A percentile compares a stretch with the other conserved stretches of the same genome.
phyloP scores from a whole-genome alignment of 1,140 invertebrate genomes.

The Caenorhabditis latens region DNA sequence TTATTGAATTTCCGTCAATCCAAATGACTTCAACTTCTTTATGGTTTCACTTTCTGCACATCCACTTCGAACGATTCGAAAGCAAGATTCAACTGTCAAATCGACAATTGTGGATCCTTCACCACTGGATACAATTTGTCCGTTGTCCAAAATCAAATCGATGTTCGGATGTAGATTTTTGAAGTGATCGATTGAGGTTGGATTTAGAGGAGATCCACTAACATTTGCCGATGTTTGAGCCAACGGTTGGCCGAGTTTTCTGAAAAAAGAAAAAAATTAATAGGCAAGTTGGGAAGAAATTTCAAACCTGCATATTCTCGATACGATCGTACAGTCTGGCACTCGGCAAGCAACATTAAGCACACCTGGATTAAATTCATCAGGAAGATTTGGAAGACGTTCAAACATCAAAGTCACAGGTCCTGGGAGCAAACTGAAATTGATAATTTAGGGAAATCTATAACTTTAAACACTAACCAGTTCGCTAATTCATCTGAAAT shows the following conservation, averaged over 20 bases:
- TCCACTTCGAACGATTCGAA: constrained; percentile 62
- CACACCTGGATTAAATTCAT: constrained; percentile 60
- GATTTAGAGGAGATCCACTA: constrained; percentile 61
- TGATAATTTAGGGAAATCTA: neutral
- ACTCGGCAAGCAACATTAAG: constrained; percentile 65
- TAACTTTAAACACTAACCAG: neutral
- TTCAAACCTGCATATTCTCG: constrained; percentile 55
- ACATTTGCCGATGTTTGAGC: constrained; percentile 67
- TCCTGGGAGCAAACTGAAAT: constrained; percentile 59
- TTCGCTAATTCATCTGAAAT: constrained; percentile 53
- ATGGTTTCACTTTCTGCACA: constrained; percentile 44
- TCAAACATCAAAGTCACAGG: constrained; percentile 67
- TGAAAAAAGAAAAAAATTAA: neutral
- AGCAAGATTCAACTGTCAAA: constrained; percentile 58
- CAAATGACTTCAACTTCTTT: constrained; percentile 9
- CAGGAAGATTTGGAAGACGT: constrained; percentile 54
- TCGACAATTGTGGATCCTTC: constrained; percentile 64
- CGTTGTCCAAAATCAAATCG: constrained; percentile 64
- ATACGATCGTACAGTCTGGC: constrained; percentile 60
- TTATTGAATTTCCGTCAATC: constrained; percentile 23
- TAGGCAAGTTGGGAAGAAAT: neutral
- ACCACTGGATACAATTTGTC: constrained; percentile 36
- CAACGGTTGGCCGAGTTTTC: constrained; percentile 59
- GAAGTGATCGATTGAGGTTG: constrained; percentile 61
- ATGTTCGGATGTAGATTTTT: constrained; percentile 57